Conservation (phyloP, 30 jellyfish, hydroid and myxozoan genomes). For the Aurelia aurita complex sp. Pacific region DNA sequence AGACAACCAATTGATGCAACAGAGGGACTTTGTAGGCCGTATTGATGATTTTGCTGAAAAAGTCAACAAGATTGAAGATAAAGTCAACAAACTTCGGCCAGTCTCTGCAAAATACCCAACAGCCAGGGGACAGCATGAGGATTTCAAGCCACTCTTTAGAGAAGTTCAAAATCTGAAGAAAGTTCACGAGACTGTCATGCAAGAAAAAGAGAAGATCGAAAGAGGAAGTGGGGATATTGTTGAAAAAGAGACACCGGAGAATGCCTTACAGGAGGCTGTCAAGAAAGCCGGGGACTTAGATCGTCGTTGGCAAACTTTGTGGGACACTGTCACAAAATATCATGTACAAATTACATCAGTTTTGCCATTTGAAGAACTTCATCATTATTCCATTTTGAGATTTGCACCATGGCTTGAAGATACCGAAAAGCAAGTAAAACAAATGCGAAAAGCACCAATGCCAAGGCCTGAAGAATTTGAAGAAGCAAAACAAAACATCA, state of each 20-base stretch:
- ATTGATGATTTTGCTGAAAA: slow-evolving; percentile 64
- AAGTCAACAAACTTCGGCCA: slow-evolving; percentile 66
- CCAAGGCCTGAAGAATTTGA: slow-evolving; percentile 28
- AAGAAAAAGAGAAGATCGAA: slow-evolving; percentile 54
- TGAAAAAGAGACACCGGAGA: slow-evolving; percentile 19
- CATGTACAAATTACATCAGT: slow-evolving; percentile 80
- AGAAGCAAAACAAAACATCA: slow-evolving; percentile 31
- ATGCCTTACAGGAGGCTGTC: slow-evolving; percentile 26
- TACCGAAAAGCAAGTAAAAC: slow-evolving; percentile 66
- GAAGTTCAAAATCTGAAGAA: slow-evolving; percentile 69
- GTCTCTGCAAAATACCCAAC: slow-evolving; percentile 83
- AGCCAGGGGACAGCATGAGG: slow-evolving; percentile 88
- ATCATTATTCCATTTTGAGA: slow-evolving; percentile 68
- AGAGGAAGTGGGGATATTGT: slow-evolving; percentile 16
- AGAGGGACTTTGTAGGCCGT: slow-evolving; percentile 43
- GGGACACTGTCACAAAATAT: slow-evolving; percentile 61
- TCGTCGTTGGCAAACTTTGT: slow-evolving; percentile 58
- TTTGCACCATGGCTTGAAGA: slow-evolving; percentile 89
- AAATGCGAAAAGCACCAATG: slow-evolving; percentile 40
- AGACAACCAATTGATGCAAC: slow-evolving; percentile 60
- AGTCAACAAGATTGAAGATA: slow-evolving; percentile 55
- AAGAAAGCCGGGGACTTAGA: slow-evolving; percentile 42
- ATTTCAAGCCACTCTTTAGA: slow-evolving; percentile 81
- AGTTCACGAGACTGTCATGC: slow-evolving; percentile 56
- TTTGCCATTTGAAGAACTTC: slow-evolving; percentile 82